phyloP scores from a whole-genome alignment of 1,140 invertebrate genomes.

The Lasioglossum albipes region DNA sequence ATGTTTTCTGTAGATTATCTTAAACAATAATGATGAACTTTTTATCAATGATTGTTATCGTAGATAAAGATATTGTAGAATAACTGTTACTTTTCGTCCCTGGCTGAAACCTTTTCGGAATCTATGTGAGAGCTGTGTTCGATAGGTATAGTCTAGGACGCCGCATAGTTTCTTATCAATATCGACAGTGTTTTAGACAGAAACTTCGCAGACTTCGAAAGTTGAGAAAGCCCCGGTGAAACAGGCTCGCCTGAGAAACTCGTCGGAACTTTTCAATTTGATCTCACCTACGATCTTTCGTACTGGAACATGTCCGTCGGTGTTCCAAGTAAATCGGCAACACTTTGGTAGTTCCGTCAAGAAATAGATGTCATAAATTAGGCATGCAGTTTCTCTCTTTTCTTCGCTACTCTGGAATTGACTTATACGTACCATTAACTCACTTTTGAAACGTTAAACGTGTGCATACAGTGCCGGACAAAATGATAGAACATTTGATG shows the following conservation, averaged over 20 bases:
- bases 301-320: neutral
- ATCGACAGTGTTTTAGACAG: constrained; percentile 20
- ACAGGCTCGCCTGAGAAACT: neutral
- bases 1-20: too few relatives aligned
- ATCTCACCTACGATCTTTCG: constrained; percentile 15
- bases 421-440: too few relatives aligned
- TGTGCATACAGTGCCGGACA: too few relatives aligned
- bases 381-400: neutral
- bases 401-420: too few relatives aligned
- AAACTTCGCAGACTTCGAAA: constrained; percentile 42
- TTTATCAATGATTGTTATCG: too few relatives aligned
- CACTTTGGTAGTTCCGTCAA: neutral
- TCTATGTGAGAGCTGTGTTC: neutral
- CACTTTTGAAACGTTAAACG: too few relatives aligned
- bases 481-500: too few relatives aligned
- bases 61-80: too few relatives aligned
- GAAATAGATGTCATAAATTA: constrained; percentile 6
- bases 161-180: constrained; percentile 23
- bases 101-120: neutral
- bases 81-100: too few relatives aligned
- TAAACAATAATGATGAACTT: too few relatives aligned
- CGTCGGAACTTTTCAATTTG: constrained; percentile 43
- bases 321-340: constrained; percentile 4
- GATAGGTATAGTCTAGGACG: neutral
- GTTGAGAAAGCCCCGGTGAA: constrained; percentile 6